These are phyloP conservation scores for Nannospalax galili DNA, from an alignment of 2,113 vertebrate genomes.

Conservation along the genomic window DNA sequence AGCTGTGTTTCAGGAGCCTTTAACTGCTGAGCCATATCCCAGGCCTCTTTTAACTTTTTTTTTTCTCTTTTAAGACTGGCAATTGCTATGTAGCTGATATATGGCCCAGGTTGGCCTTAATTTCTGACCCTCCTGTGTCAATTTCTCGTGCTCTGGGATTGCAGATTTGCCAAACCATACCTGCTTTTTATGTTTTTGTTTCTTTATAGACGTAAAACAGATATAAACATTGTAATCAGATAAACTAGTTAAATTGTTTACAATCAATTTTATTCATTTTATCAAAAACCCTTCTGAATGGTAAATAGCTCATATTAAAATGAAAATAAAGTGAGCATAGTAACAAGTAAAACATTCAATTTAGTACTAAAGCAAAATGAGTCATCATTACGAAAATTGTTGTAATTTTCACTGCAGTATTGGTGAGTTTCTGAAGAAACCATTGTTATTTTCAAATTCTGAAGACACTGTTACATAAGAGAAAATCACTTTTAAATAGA, in stretches of 20 bases:
- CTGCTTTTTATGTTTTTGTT: not conserved
- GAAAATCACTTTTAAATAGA: not conserved
- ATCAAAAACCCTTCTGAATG: not conserved
- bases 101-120: not conserved
- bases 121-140: no score
- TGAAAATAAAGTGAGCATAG: not conserved
- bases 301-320: not conserved
- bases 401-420: not conserved
- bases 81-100: no score
- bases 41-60: no score
- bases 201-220: not conserved
- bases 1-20: no score
- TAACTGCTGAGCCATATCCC: no score
- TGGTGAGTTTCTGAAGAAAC: not conserved
- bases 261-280: not conserved
- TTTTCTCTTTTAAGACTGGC: no score
- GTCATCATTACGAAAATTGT: not conserved
- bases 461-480: not conserved
- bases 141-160: not conserved
- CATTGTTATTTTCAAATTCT: not conserved
- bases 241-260: not conserved
- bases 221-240: no score
- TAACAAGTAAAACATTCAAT: not conserved
- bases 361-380: conserved; percentile 46
- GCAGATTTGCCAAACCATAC: not conserved